These are phyloP conservation scores for Diploscapter pachys DNA, from an alignment of 1,140 invertebrate species.

Conservation along the genomic window DNA sequence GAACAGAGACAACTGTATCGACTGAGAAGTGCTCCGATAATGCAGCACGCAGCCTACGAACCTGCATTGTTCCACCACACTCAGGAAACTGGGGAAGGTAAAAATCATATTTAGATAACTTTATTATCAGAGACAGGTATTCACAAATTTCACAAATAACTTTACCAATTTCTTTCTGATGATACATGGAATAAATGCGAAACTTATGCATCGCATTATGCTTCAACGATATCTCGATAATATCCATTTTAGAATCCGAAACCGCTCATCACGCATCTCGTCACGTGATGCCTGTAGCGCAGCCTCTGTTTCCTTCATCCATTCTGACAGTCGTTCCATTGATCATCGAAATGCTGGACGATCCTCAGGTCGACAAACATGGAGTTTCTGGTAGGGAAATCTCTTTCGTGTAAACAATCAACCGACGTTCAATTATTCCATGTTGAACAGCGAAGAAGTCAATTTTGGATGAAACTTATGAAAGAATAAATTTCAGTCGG, in stretches of 20 bases:
- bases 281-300: conserved; percentile 75
- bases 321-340: conserved; percentile 88
- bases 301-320: conserved; percentile 91
- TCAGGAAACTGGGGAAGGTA: conserved; percentile 24
- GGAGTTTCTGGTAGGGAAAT: conserved; percentile 73
- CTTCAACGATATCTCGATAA: not conserved
- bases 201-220: not conserved
- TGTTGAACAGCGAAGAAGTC: not conserved
- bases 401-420: conserved; percentile 61
- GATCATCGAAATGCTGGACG: conserved; percentile 89
- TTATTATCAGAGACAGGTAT: not conserved
- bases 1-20: conserved; percentile 90
- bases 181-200: not conserved
- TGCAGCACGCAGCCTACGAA: conserved; percentile 87
- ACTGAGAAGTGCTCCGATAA: conserved; percentile 89
- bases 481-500: conserved; percentile 63
- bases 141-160: not conserved
- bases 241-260: conserved; percentile 28
- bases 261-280: conserved; percentile 23
- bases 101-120: conserved; percentile 2
- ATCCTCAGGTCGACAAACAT: conserved; percentile 88
- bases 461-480: too few relatives aligned
- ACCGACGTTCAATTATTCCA: not conserved
- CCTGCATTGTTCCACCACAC: conserved; percentile 76
- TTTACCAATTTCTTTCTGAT: too few relatives aligned